phyloP scores from a whole-genome alignment of 1,140 invertebrate genomes.

The Littorina saxatilis region DNA sequence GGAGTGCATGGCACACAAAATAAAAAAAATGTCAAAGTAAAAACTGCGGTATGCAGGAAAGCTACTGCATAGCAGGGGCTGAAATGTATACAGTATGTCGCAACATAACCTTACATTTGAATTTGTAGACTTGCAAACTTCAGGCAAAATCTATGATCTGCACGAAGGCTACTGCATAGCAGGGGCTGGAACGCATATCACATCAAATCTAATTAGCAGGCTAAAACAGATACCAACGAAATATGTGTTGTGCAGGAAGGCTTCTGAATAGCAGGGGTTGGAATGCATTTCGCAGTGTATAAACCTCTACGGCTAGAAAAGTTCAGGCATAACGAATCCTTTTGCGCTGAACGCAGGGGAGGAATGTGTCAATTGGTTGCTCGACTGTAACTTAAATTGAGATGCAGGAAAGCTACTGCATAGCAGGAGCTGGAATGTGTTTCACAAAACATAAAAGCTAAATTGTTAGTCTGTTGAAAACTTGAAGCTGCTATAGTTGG shows the following conservation, averaged over 20 bases:
- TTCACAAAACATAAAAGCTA: too few species aligned
- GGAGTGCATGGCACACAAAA: not conserved
- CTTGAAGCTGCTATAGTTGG: too few species aligned
- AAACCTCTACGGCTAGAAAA: not conserved
- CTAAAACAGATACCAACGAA: too few species aligned
- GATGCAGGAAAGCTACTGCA: not conserved
- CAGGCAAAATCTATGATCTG: not conserved
- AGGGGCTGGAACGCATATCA: not conserved
- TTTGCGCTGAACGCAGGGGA: conserved; percentile 39
- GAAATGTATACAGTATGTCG: not conserved
- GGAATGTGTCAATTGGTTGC: not conserved
- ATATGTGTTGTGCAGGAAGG: not conserved
- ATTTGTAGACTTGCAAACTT: too few species aligned
- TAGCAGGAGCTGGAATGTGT: not conserved
- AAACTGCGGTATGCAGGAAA: conserved; percentile 3
- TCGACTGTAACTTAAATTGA: not conserved
- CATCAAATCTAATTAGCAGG: not conserved
- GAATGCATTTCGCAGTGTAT: not conserved
- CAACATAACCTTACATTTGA: too few species aligned
- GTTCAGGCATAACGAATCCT: conserved; percentile 46
- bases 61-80: not conserved
- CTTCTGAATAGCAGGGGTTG: conserved; percentile 11
- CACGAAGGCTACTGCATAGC: not conserved
- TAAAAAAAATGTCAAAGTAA: not conserved
- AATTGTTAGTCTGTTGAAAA: too few species aligned